phyloP scores from a whole-genome alignment of 2,113 vertebrate species.

The Eulacestoma nigropectus region DNA sequence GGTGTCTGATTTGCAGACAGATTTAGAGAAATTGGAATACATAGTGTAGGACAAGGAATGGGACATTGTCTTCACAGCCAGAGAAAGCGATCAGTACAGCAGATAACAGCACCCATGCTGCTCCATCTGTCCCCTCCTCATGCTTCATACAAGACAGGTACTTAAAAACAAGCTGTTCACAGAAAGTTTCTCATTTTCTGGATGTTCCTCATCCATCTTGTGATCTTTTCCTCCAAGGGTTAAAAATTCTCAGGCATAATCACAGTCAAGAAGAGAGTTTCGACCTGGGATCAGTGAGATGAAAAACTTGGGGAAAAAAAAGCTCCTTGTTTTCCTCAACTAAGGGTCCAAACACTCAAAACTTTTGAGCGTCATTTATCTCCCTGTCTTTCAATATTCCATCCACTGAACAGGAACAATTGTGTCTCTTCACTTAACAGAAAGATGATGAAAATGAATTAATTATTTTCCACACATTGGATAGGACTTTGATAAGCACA shows the following conservation, averaged over 20 bases:
- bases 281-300: rapidly evolving
- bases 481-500: not conserved
- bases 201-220: not conserved
- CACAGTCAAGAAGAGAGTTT: not conserved
- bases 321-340: not conserved
- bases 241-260: not conserved
- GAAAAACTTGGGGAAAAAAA: not conserved
- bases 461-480: not conserved
- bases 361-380: not conserved
- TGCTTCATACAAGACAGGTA: not conserved
- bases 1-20: not conserved
- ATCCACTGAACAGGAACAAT: not conserved
- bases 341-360: not conserved
- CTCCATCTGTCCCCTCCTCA: not conserved
- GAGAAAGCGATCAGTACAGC: not conserved
- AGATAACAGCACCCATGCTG: not conserved
- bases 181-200: not conserved
- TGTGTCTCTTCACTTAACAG: not conserved
- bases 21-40: not conserved
- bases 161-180: not conserved
- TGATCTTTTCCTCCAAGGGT: not conserved
- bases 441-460: not conserved
- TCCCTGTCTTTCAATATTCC: not conserved
- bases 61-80: not conserved
- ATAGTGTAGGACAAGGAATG: not conserved